These are phyloP conservation scores for Vanessa tameamea DNA, from an alignment of 1,140 invertebrate species.

Conservation along the genomic window DNA sequence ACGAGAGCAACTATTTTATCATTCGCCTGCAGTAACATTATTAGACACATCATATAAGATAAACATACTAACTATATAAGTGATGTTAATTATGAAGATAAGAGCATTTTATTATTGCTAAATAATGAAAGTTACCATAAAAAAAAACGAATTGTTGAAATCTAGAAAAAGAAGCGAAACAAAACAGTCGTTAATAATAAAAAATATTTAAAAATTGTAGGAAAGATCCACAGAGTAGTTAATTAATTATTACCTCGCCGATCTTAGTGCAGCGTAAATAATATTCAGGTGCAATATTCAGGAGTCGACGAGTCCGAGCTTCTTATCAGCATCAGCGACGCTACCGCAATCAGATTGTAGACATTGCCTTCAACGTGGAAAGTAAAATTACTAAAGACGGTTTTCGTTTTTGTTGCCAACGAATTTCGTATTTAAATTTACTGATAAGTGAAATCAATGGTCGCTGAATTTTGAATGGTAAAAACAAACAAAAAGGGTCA, in stretches of 20 bases:
- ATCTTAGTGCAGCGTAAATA: constrained; percentile 36
- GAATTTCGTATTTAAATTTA: not conserved
- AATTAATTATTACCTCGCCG: constrained; percentile 29
- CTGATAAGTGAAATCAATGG: too few relatives aligned
- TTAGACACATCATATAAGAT: too few relatives aligned
- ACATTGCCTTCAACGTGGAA: constrained; percentile 14
- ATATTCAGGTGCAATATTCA: constrained; percentile 34
- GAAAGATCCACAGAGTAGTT: not conserved
- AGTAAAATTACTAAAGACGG: constrained; percentile 6
- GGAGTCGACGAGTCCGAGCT: constrained; percentile 34
- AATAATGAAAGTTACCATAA: too few relatives aligned
- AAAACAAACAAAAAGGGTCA: too few relatives aligned
- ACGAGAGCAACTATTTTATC: too few relatives aligned
- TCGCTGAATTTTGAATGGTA: too few relatives aligned
- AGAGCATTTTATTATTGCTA: too few relatives aligned
- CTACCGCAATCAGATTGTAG: constrained; percentile 45
- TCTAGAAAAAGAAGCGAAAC: not conserved
- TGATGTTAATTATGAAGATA: too few relatives aligned
- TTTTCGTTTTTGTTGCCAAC: not conserved
- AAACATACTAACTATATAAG: too few relatives aligned
- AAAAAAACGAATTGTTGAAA: too few relatives aligned
- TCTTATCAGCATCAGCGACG: constrained; percentile 45
- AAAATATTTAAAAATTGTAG: not conserved
- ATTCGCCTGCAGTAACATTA: too few relatives aligned
- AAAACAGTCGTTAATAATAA: not conserved